phyloP scores from a whole-genome alignment of 2,888 invertebrate species.

The Tiliacea citrago region DNA sequence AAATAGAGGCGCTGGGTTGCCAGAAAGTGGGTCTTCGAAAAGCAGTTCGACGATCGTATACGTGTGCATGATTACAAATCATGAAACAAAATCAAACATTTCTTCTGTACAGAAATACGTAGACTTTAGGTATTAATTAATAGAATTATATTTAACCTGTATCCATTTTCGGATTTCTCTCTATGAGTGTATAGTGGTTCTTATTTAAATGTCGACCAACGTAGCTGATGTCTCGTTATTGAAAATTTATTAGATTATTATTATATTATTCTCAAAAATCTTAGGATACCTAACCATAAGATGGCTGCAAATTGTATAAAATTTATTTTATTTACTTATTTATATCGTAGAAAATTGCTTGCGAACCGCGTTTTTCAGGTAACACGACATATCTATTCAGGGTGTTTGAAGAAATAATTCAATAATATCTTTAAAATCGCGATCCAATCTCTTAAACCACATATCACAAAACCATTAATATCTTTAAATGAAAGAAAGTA shows the following conservation, averaged over 20 bases:
- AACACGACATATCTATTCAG: conserved; percentile 87
- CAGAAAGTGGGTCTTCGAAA: conserved; percentile 86
- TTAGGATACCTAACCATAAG: conserved; percentile 88
- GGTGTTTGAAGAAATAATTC: conserved; percentile 76
- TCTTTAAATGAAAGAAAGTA: conserved; percentile 80
- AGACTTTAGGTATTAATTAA: conserved; percentile 88
- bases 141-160: conserved; percentile 90
- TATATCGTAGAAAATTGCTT: conserved; percentile 88
- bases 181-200: conserved; percentile 91
- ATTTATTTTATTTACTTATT: conserved; percentile 88
- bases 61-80: conserved; percentile 89
- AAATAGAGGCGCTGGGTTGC: conserved; percentile 77
- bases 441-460: conserved; percentile 74
- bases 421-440: conserved; percentile 73
- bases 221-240: conserved; percentile 90
- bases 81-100: conserved; percentile 85
- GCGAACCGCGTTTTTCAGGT: conserved; percentile 81
- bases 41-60: conserved; percentile 89
- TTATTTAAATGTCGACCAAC: conserved; percentile 91
- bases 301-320: conserved; percentile 90
- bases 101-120: conserved; percentile 88
- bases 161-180: conserved; percentile 90
- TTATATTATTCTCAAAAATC: conserved; percentile 87
- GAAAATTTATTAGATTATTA: conserved; percentile 90
- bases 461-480: conserved; percentile 85